Evolutionary conservation across 2,888 invertebrate genomes (phyloP), one percentile per base, ranked within the genome.

Genomic region (Tenthredo notha): DNA sequence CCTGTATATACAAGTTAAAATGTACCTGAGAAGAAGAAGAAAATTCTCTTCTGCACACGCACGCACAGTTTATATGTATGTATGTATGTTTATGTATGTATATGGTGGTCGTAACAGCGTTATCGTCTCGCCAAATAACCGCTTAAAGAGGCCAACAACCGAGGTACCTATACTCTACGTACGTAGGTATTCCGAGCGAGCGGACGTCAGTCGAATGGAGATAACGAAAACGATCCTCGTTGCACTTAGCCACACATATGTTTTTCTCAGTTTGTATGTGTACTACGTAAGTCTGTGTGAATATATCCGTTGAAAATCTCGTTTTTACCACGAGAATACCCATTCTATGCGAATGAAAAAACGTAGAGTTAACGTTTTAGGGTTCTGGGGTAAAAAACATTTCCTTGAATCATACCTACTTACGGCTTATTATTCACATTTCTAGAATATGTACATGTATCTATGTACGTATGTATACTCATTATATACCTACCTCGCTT

Each of bases 181-280:
- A 61, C 61, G 25, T 61, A 61, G 25, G 61, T 61, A 25, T 61
- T 21, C 12, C 25, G 61, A 61, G 10, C 21, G 58, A 58, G 61
- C 61, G 61, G 61, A 54, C 54, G 54, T 54, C 54, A 54, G 54
- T 54, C 18, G 54, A 54, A 54, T 54, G 18, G 54, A 61, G 61
- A 61, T 61, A 61, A 61, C 61, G 25, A 25, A 25, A 61, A 61
- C 61, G 61, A 61, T 61, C 61, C 61, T 61, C 61, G 61, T 61
- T 61, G 61, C 61, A 61, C 61, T 21, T 25, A 25, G 61, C 21
- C 25, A 61, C 10, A 25, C 61, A 25, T 61, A 25, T 61, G 21
- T 61, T 21, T 61, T 10, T 61, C 3, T 61, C 54, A 12, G 61
- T 61, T 47, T 15, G 3, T 61, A 3, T 61, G 25, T 25, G 25